Evolutionary conservation across 2,797 vertebrate species (phyloP).

Genomic region (Stomatorhinus walkeri): DNA sequence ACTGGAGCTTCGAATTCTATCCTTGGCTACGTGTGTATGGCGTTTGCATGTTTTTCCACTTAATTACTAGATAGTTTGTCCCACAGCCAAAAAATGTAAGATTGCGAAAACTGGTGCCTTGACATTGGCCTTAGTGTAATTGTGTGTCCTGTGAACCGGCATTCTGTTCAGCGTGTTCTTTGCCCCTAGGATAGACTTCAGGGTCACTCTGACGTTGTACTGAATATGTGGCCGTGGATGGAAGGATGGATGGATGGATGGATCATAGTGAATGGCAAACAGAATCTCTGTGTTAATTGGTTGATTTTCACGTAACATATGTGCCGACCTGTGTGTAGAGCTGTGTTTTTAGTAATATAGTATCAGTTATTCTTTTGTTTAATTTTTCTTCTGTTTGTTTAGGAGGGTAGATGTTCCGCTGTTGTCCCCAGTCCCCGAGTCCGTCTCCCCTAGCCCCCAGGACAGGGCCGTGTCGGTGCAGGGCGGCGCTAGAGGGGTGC

Average conservation of each 20-base stretch:
- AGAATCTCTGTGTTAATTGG: not conserved
- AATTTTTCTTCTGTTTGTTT: not conserved
- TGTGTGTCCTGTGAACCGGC: not conserved
- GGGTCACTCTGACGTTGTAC: not conserved
- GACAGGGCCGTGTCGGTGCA: constrained; percentile 8
- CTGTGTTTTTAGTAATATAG: not conserved
- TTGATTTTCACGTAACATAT: not conserved
- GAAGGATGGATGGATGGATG: not conserved
- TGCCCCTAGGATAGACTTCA: not conserved
- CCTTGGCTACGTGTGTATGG: not conserved
- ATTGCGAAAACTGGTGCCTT: not conserved
- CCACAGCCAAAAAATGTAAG: not conserved
- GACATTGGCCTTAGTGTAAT: not conserved
- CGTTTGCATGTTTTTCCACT: not conserved
- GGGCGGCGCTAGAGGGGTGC: constrained; percentile 32
- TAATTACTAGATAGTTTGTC: not conserved
- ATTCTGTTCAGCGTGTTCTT: not conserved
- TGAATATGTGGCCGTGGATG: not conserved
- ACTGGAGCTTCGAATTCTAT: not conserved
- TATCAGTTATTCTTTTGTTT: not conserved
- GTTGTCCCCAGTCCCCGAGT: not conserved
- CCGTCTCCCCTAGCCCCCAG: not conserved
- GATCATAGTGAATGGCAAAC: not conserved
- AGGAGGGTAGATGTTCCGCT: not conserved
- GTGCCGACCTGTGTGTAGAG: not conserved